These are phyloP conservation scores for Amphiprion percula DNA, from an alignment of 2,113 vertebrate species.

Conservation along the genomic window DNA sequence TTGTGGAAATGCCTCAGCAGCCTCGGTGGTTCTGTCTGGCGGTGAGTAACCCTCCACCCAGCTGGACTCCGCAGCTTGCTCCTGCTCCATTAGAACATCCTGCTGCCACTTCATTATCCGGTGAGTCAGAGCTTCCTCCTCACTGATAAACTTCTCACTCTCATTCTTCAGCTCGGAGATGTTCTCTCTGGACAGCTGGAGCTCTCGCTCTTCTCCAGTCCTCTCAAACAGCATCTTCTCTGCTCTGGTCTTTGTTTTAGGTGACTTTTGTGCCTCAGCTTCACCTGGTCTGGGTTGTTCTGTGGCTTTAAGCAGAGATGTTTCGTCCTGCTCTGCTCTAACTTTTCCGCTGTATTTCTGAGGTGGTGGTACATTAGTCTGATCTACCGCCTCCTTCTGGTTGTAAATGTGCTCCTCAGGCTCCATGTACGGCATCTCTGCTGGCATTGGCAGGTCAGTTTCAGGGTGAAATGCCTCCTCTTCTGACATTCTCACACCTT, in stretches of 20 bases:
- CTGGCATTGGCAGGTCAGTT: constrained; percentile 38
- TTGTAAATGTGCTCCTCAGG: constrained; percentile 30
- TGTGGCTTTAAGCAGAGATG: not conserved
- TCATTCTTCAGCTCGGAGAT: constrained; percentile 80
- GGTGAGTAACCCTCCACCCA: constrained; percentile 59
- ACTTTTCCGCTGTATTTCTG: constrained; percentile 4
- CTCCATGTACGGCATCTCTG: constrained; percentile 44
- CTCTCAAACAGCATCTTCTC: constrained; percentile 71
- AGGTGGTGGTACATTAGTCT: not conserved
- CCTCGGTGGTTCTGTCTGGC: constrained; percentile 22
- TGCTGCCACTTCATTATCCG: constrained; percentile 86
- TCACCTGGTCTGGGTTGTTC: constrained; percentile 17
- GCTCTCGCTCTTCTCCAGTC: constrained; percentile 65
- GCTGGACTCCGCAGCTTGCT: constrained; percentile 58
- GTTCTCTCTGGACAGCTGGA: constrained; percentile 81
- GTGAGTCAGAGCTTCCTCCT: constrained; percentile 82
- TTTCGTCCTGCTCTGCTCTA: constrained; percentile 13
- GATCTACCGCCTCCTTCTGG: constrained; percentile 1
- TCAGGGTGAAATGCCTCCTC: constrained; percentile 58
- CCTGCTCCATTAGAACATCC: constrained; percentile 81
- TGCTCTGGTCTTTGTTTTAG: constrained; percentile 38
- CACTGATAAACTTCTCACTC: constrained; percentile 77
- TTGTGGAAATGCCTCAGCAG: constrained; percentile 9
- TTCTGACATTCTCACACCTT: constrained; percentile 71
- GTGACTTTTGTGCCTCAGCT: constrained; percentile 34